Conservation (phyloP, 2,888 invertebrate genomes). For the Eledona agricola region DNA sequence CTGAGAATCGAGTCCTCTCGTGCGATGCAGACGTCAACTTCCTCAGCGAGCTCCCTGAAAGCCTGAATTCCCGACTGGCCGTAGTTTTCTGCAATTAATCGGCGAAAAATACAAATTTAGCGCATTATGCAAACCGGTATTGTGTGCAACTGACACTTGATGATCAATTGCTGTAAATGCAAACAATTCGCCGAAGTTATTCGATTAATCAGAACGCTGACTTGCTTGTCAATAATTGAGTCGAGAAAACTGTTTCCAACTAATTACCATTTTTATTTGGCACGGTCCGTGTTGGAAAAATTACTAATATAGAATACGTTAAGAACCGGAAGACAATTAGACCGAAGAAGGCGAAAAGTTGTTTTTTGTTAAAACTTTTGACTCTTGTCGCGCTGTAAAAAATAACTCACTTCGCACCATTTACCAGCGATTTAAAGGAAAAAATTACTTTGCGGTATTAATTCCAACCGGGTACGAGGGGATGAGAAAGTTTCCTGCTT, state of each 20-base stretch:
- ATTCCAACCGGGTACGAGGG: background rate
- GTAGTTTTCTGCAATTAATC: slow-evolving; percentile 72
- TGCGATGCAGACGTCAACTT: slow-evolving; percentile 76
- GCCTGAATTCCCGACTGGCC: slow-evolving; percentile 80
- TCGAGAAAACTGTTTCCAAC: slow-evolving; percentile 8
- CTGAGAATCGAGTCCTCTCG: slow-evolving; percentile 71
- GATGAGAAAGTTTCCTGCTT: no score
- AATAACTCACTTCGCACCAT: slow-evolving; percentile 13
- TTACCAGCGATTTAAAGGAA: no score
- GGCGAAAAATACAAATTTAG: slow-evolving; percentile 22
- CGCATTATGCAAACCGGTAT: slow-evolving; percentile 5
- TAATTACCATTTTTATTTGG: slow-evolving; percentile 11
- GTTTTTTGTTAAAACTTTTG: slow-evolving; percentile 15
- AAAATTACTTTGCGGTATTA: background rate
- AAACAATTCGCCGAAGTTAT: slow-evolving; percentile 30
- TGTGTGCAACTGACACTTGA: slow-evolving; percentile 33
- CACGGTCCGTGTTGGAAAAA: background rate
- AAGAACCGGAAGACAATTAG: slow-evolving; percentile 31
- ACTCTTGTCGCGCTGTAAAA: no score
- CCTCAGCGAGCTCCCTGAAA: slow-evolving; percentile 74
- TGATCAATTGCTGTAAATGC: slow-evolving; percentile 29
- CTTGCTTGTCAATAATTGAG: slow-evolving; percentile 18
- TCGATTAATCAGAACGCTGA: slow-evolving; percentile 31
- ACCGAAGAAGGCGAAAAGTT: slow-evolving; percentile 19
- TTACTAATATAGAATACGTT: slow-evolving; percentile 30